Evolutionary conservation across 2,888 invertebrate genomes (phyloP), one percentile per base, ranked within the genome.

Genomic region (Asteroscopus sphinx): DNA sequence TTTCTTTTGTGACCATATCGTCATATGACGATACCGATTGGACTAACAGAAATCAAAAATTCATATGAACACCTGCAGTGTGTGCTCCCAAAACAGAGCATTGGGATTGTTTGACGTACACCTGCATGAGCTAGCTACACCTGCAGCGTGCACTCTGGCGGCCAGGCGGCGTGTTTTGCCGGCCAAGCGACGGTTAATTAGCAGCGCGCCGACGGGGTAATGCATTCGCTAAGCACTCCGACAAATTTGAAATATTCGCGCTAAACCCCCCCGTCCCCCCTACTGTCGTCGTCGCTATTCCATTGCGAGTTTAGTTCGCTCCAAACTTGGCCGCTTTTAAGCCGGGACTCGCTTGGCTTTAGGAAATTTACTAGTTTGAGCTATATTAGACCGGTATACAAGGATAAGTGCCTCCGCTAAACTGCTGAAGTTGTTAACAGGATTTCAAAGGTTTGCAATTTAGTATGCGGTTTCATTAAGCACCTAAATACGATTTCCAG

Each of bases 391-490:
- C 63, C 70, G 67, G 61, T 69, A 69, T 63, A 68, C 71, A 75
- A 73, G 76, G 72, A 70, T 71, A 70, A 76, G 76, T 67, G 65
- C 57, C 67, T 68, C 54, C 49, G 64, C 73, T 76, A 67, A 76
- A 77, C 79, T 76, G 58, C 73, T 75, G 64, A 77, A 81, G 76
- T 80, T 79, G 73, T 77, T 80, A 74, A 76, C 68, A 67, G 73
- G 72, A 73, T 77, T 75, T 78, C 77, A 74, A 77, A 79, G 70
- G 73, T 61, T 71, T 76, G 69, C 73, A 71, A 75, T 79, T 77
- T 73, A 68, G 62, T 71, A 63, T 65, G 55, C 54, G 56, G 71
- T 67, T 62, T 68, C 67, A 73, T 77, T 73, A 71, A 70, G 49
- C 56, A 58, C 37, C 44, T 62, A 59, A 60, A 49, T 66, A 58